phyloP scores from a whole-genome alignment of 1,140 invertebrate species.

The Trissolcus basalis region DNA sequence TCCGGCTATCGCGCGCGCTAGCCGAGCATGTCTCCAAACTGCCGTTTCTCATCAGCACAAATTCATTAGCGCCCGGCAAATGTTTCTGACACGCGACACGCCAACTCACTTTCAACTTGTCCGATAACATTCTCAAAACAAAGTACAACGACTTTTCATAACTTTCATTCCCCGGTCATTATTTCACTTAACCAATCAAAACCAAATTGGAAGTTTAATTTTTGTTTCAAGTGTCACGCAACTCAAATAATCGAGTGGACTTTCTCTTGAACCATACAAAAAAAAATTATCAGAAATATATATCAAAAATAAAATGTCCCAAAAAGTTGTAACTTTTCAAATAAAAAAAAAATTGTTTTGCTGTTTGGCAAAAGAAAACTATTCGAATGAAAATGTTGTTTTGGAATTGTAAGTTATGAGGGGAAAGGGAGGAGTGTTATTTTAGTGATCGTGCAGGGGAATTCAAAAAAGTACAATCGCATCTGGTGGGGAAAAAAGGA shows the following conservation, averaged over 20 bases:
- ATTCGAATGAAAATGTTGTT: too few relatives aligned
- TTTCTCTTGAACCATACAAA: too few relatives aligned
- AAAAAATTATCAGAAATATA: too few relatives aligned
- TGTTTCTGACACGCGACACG: conserved; percentile 37
- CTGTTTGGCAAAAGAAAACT: too few relatives aligned
- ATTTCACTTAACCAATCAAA: background rate
- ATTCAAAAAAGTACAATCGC: conserved; percentile 29
- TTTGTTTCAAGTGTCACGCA: background rate
- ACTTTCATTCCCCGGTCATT: background rate
- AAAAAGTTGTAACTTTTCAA: too few relatives aligned
- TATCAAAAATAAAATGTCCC: too few relatives aligned
- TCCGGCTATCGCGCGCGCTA: conserved; percentile 60
- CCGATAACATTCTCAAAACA: conserved; percentile 7
- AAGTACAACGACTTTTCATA: conserved; percentile 6
- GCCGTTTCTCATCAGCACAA: conserved; percentile 30
- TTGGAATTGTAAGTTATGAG: too few relatives aligned
- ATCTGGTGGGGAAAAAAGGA: conserved; percentile 5
- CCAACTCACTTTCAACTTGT: conserved; percentile 26
- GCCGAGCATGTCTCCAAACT: conserved; percentile 48
- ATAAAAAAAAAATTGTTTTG: too few relatives aligned
- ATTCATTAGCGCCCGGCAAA: conserved; percentile 42
- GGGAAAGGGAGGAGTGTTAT: background rate
- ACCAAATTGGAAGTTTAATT: background rate
- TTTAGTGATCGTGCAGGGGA: conserved; percentile 7
- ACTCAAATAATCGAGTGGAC: too few relatives aligned